Evolutionary conservation across 2,888 invertebrate genomes (phyloP), one percentile per base, ranked within the genome.

Genomic region (Eristalinus sepulchralis): DNA sequence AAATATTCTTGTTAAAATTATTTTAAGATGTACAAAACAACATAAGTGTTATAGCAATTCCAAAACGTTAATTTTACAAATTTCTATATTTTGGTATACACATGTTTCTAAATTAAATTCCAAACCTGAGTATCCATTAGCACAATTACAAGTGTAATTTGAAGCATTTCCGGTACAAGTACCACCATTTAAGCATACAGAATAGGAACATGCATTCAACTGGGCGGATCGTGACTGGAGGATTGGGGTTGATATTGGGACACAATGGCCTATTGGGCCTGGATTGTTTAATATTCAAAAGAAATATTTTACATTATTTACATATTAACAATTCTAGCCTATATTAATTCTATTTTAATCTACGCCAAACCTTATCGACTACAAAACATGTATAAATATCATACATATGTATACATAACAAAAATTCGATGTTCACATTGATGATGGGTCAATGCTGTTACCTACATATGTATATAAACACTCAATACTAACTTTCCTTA

Each of bases 71-170:
- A 31, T 64, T 20, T 55, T 47, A 13, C 24, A 67, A 2, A 11
- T n/a, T 39, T 59, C 66, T 55, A 11, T 59, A 47, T 22, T 57
- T 33, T 39, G 27, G 60, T 20, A 57, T 62, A n/a, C 60, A 47
- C 24, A 63, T n/a, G 39, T 68, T 75, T 68, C 20, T 64, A 57
- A 88, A 59, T 86, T 83, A 83, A 87, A 73, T 72, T 87, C 89
- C 92, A 91, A 92, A 94, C 96, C 96, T 92, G 94, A 94, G 90
- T 93, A 96, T 88, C 96, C 96, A 81, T 93, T 92, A 88, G 94
- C 93, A 93, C 98, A 98, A 88, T 93, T 92, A 94, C 97, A 98
- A 89, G 94, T 94, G 93, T 95, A 96, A 88, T 95, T 94, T 88
- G 95, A 95, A 87, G 94, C 93, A 70, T 92, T 93, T 91, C 95